phyloP scores from a whole-genome alignment of 2,113 vertebrate genomes.

The Ctenodactylus gundi region DNA sequence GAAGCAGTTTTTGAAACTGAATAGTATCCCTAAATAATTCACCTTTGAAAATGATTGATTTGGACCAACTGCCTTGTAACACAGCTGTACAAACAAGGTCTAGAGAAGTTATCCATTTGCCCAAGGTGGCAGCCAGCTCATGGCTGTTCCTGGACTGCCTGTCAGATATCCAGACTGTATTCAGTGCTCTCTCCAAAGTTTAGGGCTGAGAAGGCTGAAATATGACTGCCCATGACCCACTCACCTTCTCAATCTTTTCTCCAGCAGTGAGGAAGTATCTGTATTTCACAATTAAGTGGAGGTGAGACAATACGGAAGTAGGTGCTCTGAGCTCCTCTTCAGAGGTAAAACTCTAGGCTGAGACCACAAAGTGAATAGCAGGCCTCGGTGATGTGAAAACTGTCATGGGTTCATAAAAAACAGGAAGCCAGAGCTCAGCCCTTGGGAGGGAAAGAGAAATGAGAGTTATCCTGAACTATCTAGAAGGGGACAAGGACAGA shows the following conservation, averaged over 20 bases:
- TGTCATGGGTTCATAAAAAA: background rate
- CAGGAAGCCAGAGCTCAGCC: background rate
- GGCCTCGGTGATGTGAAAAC: background rate
- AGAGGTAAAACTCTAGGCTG: background rate
- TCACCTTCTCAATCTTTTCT: background rate
- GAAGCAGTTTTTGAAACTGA: constrained; percentile 18
- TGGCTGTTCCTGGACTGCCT: background rate
- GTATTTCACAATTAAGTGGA: too few relatives aligned
- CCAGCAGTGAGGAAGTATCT: background rate
- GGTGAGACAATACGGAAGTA: background rate
- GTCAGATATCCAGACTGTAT: background rate
- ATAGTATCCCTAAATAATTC: background rate
- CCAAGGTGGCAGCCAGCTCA: background rate
- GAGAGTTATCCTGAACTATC: background rate
- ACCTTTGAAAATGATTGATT: background rate
- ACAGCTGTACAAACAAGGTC: background rate
- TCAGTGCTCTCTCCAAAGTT: background rate
- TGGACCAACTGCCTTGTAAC: background rate
- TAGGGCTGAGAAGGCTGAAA: background rate
- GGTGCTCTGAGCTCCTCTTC: background rate
- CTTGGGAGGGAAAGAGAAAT: background rate
- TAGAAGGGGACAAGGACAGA: background rate
- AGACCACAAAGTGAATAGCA: background rate
- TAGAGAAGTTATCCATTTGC: background rate
- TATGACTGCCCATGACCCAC: background rate